A percentile compares a stretch with the other conserved stretches of the same genome.
Conservation (phyloP, 2,113 vertebrate genomes). For the Cnemophilus loriae region DNA sequence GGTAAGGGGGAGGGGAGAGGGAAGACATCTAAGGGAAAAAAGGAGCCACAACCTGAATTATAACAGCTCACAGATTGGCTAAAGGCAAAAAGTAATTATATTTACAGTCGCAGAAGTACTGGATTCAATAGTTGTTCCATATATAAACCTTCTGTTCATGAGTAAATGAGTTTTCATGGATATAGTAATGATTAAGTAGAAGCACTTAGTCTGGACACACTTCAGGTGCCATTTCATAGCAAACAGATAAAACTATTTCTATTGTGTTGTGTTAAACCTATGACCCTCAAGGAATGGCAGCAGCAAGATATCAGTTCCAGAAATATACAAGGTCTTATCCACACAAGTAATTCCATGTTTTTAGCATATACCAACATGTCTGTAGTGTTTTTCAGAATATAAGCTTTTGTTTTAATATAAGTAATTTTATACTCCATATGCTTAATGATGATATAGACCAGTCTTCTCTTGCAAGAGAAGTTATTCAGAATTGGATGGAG, state of each 20-base stretch:
- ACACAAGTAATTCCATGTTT: neutral
- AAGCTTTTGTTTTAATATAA: neutral
- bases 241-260: neutral
- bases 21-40: neutral
- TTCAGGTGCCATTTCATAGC: neutral
- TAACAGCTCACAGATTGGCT: neutral
- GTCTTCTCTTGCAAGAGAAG: neutral
- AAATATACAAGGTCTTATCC: neutral
- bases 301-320: neutral
- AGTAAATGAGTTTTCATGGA: neutral
- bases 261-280: neutral
- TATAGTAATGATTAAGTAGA: neutral
- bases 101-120: neutral
- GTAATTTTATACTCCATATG: neutral
- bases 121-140: neutral
- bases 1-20: neutral
- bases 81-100: neutral
- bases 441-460: neutral
- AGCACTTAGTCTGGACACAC: neutral
- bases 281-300: neutral
- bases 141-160: neutral
- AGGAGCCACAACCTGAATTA: neutral
- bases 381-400: neutral
- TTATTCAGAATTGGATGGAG: neutral
- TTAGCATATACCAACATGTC: neutral